phyloP scores from a whole-genome alignment of 2,797 vertebrate genomes.

The Geotrypetes seraphini region DNA sequence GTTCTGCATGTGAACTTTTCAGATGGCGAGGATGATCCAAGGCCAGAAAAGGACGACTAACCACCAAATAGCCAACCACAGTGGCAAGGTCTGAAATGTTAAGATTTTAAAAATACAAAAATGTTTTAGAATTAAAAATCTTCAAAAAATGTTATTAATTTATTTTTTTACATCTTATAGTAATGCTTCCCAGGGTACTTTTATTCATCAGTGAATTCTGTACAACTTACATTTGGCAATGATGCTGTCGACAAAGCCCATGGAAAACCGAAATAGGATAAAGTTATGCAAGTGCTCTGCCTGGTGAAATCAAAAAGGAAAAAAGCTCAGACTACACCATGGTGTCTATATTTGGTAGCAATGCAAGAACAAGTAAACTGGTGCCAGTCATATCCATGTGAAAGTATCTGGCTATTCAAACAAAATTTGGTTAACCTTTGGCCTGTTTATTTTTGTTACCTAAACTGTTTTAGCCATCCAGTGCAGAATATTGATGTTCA shows the following conservation, averaged over 20 bases:
- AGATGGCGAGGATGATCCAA: constrained; percentile 71
- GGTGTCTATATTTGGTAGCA: no score
- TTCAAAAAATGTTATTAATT: neutral
- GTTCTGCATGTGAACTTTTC: constrained; percentile 76
- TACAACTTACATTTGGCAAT: constrained; percentile 92
- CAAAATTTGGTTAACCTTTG: no score
- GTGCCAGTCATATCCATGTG: no score
- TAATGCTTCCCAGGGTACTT: neutral
- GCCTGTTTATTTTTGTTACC: no score
- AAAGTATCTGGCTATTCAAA: no score
- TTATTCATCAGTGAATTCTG: neutral
- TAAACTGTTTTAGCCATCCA: no score
- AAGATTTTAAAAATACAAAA: constrained; percentile 15
- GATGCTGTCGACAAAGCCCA: constrained; percentile 92
- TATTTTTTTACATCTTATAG: neutral
- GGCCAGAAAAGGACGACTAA: constrained; percentile 86
- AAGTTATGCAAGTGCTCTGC: constrained; percentile 93
- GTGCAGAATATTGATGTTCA: no score
- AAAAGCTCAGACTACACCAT: no score
- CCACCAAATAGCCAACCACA: constrained; percentile 90
- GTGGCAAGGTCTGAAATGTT: constrained; percentile 77
- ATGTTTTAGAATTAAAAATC: neutral
- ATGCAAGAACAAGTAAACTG: no score
- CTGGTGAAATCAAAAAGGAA: constrained; percentile 44
- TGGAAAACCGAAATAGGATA: constrained; percentile 95